These are phyloP conservation scores for Tachyglossus aculeatus DNA, from an alignment of 2,797 vertebrate species.

Conservation along the genomic window DNA sequence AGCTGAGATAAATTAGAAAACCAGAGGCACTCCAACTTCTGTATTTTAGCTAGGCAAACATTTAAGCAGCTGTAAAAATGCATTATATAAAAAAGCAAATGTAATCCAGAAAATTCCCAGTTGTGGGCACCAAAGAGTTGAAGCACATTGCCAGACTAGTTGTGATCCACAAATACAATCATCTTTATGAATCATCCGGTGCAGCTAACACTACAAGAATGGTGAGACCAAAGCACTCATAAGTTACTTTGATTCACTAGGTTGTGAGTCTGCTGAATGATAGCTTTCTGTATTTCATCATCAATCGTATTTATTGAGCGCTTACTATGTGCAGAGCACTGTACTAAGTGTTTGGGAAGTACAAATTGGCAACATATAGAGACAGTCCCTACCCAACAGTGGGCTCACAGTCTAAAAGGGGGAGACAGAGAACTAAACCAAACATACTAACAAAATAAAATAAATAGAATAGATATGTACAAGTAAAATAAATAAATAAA, in stretches of 20 bases:
- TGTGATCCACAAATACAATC: background rate
- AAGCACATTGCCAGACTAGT: background rate
- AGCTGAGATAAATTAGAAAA: background rate
- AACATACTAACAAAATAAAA: too few relatives aligned
- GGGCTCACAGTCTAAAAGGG: too few relatives aligned
- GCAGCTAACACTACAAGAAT: slow-evolving; percentile 4
- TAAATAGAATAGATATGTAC: too few relatives aligned
- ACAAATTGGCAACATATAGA: too few relatives aligned
- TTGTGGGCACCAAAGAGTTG: background rate
- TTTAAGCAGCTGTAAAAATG: background rate
- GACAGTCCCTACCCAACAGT: too few relatives aligned
- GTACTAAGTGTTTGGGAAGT: too few relatives aligned
- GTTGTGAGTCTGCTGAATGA: slow-evolving; percentile 7
- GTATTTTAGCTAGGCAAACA: background rate
- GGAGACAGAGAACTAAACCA: too few relatives aligned
- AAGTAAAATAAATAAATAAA: too few relatives aligned
- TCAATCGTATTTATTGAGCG: too few relatives aligned
- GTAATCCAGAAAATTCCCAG: background rate
- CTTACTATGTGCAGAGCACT: too few relatives aligned
- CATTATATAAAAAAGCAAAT: background rate
- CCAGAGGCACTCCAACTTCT: background rate
- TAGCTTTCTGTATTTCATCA: slow-evolving; percentile 5
- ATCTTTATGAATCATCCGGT: slow-evolving; percentile 33
- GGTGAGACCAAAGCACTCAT: background rate
- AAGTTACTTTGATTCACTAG: slow-evolving; percentile 40